These are phyloP conservation scores for Meloidogyne floridensis DNA, from an alignment of 1,140 invertebrate genomes.

Conservation along the genomic window DNA sequence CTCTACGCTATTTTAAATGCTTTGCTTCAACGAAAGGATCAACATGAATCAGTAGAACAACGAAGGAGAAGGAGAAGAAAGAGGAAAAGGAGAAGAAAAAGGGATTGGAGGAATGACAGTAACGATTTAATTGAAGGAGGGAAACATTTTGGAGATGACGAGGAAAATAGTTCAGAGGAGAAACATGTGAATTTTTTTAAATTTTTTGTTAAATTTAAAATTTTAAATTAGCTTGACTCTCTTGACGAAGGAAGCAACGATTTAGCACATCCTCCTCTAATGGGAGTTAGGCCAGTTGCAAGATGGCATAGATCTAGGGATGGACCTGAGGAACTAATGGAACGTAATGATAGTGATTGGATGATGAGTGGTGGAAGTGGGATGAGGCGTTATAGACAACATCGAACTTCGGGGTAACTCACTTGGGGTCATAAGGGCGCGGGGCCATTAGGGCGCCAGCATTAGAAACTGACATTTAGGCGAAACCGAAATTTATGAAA, in stretches of 20 bases:
- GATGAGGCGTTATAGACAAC: background rate
- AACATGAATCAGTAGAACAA: constrained; percentile 1
- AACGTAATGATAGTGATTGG: background rate
- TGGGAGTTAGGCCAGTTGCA: background rate
- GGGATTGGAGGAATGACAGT: background rate
- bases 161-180: background rate
- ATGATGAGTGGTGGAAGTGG: background rate
- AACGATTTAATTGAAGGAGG: constrained; percentile 9
- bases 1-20: constrained; percentile 32
- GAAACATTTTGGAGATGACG: constrained; percentile 3
- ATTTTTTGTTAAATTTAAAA: background rate
- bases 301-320: background rate
- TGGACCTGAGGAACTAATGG: constrained; percentile 1
- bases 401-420: background rate
- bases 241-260: background rate
- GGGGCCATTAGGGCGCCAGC: no score
- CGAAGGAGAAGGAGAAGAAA: background rate
- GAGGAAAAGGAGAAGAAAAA: constrained; percentile 9
- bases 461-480: no score
- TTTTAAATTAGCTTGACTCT: background rate
- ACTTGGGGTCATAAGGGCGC: no score
- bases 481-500: no score
- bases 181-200: background rate
- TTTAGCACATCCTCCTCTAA: background rate
- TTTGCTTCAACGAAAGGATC: constrained; percentile 26